phyloP scores from a whole-genome alignment of 2,888 invertebrate genomes.

The Phorcus lineatus region DNA sequence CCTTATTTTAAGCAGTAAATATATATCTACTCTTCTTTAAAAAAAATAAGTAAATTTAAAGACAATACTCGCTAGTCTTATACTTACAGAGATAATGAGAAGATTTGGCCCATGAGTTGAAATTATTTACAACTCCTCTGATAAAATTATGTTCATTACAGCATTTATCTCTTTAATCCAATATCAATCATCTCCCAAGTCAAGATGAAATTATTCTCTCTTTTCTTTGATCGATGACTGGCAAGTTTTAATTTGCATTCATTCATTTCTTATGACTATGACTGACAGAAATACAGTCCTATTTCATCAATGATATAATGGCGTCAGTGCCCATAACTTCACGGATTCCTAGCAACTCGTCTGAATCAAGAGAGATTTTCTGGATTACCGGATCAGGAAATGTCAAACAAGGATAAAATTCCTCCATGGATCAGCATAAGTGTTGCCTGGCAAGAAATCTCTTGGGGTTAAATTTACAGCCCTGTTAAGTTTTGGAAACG shows the following conservation, averaged over 20 bases:
- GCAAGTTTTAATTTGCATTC: too few species aligned
- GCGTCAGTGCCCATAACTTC: background rate
- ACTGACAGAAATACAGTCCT: background rate
- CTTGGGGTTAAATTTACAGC: background rate
- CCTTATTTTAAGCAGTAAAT: too few species aligned
- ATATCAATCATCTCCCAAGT: background rate
- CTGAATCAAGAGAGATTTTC: background rate
- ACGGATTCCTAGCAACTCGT: background rate
- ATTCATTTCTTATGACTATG: too few species aligned
- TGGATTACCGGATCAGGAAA: background rate
- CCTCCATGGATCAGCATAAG: background rate
- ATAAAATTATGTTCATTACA: slow-evolving; percentile 3
- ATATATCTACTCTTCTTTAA: too few species aligned
- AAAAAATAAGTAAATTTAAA: too few species aligned
- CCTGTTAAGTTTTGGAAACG: background rate
- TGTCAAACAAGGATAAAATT: background rate
- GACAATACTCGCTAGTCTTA: too few species aligned
- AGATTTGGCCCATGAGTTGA: too few species aligned
- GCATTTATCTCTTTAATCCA: slow-evolving; percentile 16
- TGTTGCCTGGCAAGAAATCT: background rate
- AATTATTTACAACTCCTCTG: too few species aligned
- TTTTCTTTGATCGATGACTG: background rate
- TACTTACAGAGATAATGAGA: too few species aligned
- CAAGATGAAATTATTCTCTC: slow-evolving; percentile 7
- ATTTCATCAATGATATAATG: slow-evolving; percentile 11